Base-by-base conservation (phyloP, 1,140 invertebrate species). In the Cydia fagiglandana region DNA sequence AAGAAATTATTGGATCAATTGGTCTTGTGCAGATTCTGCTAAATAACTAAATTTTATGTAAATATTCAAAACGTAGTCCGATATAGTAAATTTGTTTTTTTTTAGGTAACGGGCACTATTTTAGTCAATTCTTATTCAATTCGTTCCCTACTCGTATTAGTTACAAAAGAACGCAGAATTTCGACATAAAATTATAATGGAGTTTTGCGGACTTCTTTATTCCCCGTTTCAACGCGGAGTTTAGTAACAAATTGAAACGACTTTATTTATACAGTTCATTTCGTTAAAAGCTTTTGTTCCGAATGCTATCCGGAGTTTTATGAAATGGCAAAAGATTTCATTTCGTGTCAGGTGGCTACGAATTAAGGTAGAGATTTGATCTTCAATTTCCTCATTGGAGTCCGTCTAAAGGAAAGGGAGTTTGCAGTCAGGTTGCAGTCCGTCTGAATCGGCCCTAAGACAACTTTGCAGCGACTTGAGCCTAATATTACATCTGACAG, bases 141-240 rank as follows among this genome's bases (percentile, higher is more conserved):
- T 56, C 56, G 56, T 24, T 5, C 4, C 56, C 20, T 24, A n/a
- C n/a, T n/a, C n/a, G n/a, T n/a, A n/a, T n/a, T n/a, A n/a, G n/a
- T n/a, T n/a, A 61, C n/a, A 56, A 17, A 17, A 56, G 13, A 10
- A 12, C 10, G 5, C 41, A 61, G 13, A 20, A 61, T 61, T 17
- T 24, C 20, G 7, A 20, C 56, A 61, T 61, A 10, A 61, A 61
- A 61, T 61, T 61, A 61, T 61, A 61, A 61, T 61, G 56, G 17
- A 61, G 20, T 61, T 61, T 61, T 12, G 7, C 53, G 53, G 53
- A 56, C 15, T 17, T 17, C 12, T 61, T 61, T 61, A 24, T 61
- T 61, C 9, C 56, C 24, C 56, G 4, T 34, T 34, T 34, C 34
- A 61, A 24, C 20, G 20, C 56, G 53, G n/a, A 61, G 1, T 61